Percentiles rank a stretch among this genome's conserved stretches.
These are phyloP conservation scores for Watersipora subatra DNA, from an alignment of 1,140 invertebrate species.

Conservation along the genomic window DNA sequence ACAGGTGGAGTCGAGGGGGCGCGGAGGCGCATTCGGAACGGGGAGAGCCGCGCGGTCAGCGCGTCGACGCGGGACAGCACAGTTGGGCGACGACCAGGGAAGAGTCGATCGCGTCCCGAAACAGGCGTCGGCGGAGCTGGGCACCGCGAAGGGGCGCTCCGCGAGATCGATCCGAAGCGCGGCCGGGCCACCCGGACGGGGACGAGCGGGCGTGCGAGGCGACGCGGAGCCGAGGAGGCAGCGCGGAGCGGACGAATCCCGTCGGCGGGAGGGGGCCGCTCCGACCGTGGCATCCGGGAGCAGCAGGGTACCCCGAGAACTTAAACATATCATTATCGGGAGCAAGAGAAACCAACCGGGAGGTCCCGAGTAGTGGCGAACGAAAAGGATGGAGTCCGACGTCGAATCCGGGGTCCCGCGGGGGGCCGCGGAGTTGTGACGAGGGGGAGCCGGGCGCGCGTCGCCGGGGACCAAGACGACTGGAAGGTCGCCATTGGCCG, in stretches of 20 bases:
- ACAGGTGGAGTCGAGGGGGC: background rate
- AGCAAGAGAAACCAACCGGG: constrained; percentile 82
- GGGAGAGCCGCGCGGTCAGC: background rate
- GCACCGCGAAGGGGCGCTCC: no score
- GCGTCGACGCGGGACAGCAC: constrained; percentile 44
- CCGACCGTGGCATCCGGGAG: constrained; percentile 51
- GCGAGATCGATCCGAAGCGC: background rate
- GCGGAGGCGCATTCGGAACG: background rate
- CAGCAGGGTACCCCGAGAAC: constrained; percentile 60
- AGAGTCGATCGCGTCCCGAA: background rate
- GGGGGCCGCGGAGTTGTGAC: constrained; percentile 52
- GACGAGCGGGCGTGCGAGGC: constrained; percentile 57
- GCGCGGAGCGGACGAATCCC: background rate
- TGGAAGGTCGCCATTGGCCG: constrained; percentile 50
- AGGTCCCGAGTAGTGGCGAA: constrained; percentile 75
- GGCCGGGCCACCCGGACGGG: constrained; percentile 15
- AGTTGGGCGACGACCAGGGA: no score
- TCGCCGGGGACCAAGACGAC: constrained; percentile 48
- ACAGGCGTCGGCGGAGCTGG: background rate
- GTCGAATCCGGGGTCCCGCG: constrained; percentile 43
- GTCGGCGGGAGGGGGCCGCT: background rate
- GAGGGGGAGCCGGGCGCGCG: constrained; percentile 36
- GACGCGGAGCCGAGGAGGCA: background rate
- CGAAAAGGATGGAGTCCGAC: constrained; percentile 65
- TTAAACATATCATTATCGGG: constrained; percentile 80